Evolutionary conservation across 2,888 invertebrate species (phyloP), one percentile per base, ranked within the genome.

Genomic region (Unio pictorum): DNA sequence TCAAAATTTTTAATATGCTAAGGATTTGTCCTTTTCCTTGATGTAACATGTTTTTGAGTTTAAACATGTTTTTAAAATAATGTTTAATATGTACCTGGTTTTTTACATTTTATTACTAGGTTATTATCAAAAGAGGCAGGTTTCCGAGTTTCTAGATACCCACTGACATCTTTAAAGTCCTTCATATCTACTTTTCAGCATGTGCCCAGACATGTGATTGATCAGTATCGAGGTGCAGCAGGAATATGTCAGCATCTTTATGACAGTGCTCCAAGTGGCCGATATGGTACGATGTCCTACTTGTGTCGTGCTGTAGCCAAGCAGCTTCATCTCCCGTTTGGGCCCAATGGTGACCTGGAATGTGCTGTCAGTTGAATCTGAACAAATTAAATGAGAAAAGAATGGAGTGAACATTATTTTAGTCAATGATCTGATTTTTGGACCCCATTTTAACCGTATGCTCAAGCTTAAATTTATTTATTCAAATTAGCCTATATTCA

Each of bases 281-380:
- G 95, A 86, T 98, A 93, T 91, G 99, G 99, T 75, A 98, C 98
- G 64, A 98, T 99, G 96, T 97, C 98, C 0, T 99, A 99, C 88
- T 93, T 99, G 75, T 90, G 91, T 71, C 85, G 90, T 54, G 90
- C 91, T 34, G 81, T 91, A 45, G 87, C 89, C 3, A 76, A 81
- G 34, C 77, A 80, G 18, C 74, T 90, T 17, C 71, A 84, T 23
- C 73, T 89, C 45, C 86, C 87, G 0, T 68, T 74, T 61, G 79
- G 70, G 61, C 69, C 71, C 59, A 85, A 82, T 57, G 86, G 82
- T 34, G 84, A 83, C 63, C 68, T 89, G 45, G 89, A 89, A 65
- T 89, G 89, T 73, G 72, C 76, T 45, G 66, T 87, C 26, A 81
- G 82, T 67, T 81, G 73, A 79, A 55, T 26, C 23, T 7, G 63